Percentiles rank a stretch among this genome's conserved stretches.
These are phyloP conservation scores for Hanleya hanleyi DNA, from an alignment of 2,888 invertebrate species.

Conservation along the genomic window DNA sequence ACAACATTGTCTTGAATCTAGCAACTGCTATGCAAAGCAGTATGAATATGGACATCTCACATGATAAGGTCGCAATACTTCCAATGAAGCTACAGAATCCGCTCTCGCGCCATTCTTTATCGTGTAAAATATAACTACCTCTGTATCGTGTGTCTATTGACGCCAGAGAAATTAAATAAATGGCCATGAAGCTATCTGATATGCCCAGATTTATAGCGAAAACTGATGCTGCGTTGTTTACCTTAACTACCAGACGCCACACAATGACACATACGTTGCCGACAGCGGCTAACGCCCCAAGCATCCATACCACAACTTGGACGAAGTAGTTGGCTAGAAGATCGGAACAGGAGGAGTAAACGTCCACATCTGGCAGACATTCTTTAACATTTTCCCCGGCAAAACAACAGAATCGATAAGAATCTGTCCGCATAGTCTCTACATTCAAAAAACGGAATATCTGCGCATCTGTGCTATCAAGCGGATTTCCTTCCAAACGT, in stretches of 20 bases:
- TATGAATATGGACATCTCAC: too few relatives aligned
- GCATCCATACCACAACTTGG: conserved; percentile 78
- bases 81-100: too few relatives aligned
- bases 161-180: too few relatives aligned
- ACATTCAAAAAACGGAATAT: neutral
- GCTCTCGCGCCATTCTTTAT: too few relatives aligned
- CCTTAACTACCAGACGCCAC: conserved; percentile 28
- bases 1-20: too few relatives aligned
- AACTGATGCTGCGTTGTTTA: conserved; percentile 71
- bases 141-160: too few relatives aligned
- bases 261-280: conserved; percentile 77
- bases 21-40: too few relatives aligned
- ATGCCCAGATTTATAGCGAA: too few relatives aligned
- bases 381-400: conserved; percentile 9
- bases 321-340: conserved; percentile 45
- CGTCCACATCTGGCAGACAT: conserved; percentile 46
- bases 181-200: too few relatives aligned
- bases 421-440: neutral
- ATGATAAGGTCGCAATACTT: too few relatives aligned
- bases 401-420: neutral
- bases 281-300: conserved; percentile 77
- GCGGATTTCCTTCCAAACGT: neutral
- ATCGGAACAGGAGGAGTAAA: conserved; percentile 46
- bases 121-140: too few relatives aligned
- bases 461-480: neutral